Evolutionary conservation across 2,113 vertebrate species (phyloP).

Genomic region (Dicerorhinus sumatrensis): DNA sequence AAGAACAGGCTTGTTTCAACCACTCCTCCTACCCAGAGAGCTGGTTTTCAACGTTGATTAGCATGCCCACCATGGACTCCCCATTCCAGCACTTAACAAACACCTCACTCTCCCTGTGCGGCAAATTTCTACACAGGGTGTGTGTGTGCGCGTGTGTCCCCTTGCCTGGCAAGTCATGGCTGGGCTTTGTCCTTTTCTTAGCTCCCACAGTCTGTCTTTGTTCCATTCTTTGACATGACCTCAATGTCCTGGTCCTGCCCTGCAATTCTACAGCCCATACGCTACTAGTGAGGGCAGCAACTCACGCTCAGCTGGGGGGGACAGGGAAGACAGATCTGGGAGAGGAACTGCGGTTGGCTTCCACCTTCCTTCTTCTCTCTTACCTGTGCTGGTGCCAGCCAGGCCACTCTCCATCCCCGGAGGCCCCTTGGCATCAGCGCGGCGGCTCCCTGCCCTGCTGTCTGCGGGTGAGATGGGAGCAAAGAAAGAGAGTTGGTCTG

Average conservation of each 20-base stretch:
- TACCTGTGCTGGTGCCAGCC: slow-evolving; percentile 44
- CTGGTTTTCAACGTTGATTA: background rate
- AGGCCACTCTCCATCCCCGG: slow-evolving; percentile 42
- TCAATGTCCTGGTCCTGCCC: background rate
- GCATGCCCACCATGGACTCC: accelerated
- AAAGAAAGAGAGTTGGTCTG: background rate
- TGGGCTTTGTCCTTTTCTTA: background rate
- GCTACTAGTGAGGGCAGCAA: background rate
- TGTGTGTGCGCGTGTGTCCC: no score
- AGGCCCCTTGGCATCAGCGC: background rate
- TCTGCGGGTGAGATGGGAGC: background rate
- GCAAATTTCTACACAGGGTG: background rate
- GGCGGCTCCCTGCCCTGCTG: background rate
- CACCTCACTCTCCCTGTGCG: accelerated
- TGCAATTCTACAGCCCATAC: background rate
- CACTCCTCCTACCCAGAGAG: background rate
- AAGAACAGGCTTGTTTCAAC: background rate
- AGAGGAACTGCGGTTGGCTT: accelerated
- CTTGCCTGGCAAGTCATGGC: background rate
- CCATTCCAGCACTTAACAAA: background rate
- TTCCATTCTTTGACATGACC: background rate
- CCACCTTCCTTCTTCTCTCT: background rate
- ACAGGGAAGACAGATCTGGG: accelerated
- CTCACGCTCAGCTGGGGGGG: accelerated
- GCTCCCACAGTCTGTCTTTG: background rate